Evolutionary conservation across 2,797 vertebrate genomes (phyloP), one percentile per base, ranked within the genome.

Genomic region (Nyctalus aviator): DNA sequence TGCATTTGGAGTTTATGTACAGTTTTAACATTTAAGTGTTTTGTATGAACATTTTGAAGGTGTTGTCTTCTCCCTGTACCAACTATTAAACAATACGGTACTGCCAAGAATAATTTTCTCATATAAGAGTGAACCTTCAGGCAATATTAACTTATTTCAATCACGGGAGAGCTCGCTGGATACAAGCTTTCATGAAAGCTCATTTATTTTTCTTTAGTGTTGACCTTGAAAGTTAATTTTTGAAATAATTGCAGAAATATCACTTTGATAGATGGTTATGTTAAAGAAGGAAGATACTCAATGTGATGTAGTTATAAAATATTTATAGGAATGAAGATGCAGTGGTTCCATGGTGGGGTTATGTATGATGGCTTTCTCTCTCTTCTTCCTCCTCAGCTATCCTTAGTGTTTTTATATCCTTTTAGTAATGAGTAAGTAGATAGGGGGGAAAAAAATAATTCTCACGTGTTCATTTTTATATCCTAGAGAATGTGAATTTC

Each of bases 11-110:
- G 37, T 84, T 83, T 46, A 30, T 89, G 25, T 78, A 59, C 37
- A 41, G 64, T 94, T 96, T 83, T 83, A 82, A 66, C 64, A 14
- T 94, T 93, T 84, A 95, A 46, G 44, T 73, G 76, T 88, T 91
- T 50, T 64, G 0, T 53, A 18, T 57, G 73, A 90, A 55, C 75
- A 12, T 27, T 84, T 89, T 53, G 83, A 85, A 91, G 48, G 86
- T 50, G 30, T 88, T 93, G 48, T 27, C 37, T 85, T 90, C 76
- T 83, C 59, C 85, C 66, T 86, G 48, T 4, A 64, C 14, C 53
- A 57, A 0, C 83, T 81, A 35, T 94, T 91, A 48, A 71, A 76
- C 27, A 35, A 57, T 84, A 8, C 59, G 66, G 4, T 18, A 23
- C 25, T 27, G 66, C 53, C 35, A 44, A 62, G 75, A 90, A 44